A percentile compares a stretch with the other conserved stretches of the same genome.
These are phyloP conservation scores for Leistus spinibarbis DNA, from an alignment of 2,888 invertebrate species.

Conservation along the genomic window DNA sequence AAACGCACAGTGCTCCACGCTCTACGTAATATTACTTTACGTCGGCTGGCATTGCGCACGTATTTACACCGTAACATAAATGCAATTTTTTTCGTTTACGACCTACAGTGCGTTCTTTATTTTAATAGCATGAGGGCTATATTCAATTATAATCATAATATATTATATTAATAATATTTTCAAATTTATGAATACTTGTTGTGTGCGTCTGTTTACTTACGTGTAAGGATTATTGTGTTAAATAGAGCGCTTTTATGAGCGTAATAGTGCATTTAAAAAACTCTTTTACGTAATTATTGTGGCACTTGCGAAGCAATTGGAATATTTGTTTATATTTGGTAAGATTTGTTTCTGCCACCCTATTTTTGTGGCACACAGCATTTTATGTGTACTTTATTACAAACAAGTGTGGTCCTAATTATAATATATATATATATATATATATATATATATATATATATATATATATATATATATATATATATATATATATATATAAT, in stretches of 20 bases:
- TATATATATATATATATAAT: too few relatives aligned
- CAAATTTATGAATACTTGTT: background rate
- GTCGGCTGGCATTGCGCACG: background rate
- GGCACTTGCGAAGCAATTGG: background rate
- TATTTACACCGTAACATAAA: background rate
- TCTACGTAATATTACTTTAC: background rate
- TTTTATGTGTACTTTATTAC: too few relatives aligned
- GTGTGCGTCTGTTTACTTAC: too few relatives aligned
- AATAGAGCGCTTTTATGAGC: background rate
- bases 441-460: too few relatives aligned
- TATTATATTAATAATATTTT: background rate
- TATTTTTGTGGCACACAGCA: too few relatives aligned
- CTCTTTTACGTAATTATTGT: background rate
- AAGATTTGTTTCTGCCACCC: background rate
- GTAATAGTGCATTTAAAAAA: background rate
- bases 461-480: too few relatives aligned
- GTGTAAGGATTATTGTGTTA: background rate
- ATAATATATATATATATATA: too few relatives aligned
- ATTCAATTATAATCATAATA: background rate
- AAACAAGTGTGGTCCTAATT: too few relatives aligned
- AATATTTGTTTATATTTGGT: background rate
- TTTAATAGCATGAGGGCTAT: background rate
- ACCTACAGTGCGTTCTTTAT: background rate
- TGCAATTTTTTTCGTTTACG: background rate
- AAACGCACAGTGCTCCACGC: constrained; percentile 42